Conservation (phyloP, 2,888 invertebrate genomes). For the Callyntrura sp. region DNA sequence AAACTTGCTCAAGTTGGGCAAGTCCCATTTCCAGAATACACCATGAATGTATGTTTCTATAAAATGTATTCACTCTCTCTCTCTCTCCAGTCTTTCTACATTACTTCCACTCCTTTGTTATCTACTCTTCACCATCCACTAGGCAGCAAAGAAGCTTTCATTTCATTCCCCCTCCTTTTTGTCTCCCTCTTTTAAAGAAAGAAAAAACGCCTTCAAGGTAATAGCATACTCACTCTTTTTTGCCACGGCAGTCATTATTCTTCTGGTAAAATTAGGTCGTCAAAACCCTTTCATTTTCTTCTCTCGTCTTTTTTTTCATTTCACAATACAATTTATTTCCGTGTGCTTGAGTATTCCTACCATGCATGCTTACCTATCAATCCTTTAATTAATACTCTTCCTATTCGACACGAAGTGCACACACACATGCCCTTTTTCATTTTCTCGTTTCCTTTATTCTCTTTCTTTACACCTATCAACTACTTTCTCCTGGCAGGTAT, state of each 20-base stretch:
- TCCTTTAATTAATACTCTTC: slow-evolving; percentile 3
- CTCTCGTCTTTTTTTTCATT: background rate
- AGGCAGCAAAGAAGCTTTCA: slow-evolving; percentile 31
- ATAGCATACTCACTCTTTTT: background rate
- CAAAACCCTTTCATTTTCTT: slow-evolving; percentile 47
- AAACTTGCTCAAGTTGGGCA: too few relatives aligned
- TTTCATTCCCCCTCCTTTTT: background rate
- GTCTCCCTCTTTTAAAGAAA: too few relatives aligned
- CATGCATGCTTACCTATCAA: background rate
- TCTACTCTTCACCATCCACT: slow-evolving; percentile 22
- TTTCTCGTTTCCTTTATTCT: background rate
- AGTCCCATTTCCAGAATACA: too few relatives aligned
- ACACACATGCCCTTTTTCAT: background rate
- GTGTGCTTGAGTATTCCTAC: background rate
- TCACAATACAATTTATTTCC: slow-evolving; percentile 49
- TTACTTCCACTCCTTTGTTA: slow-evolving; percentile 15
- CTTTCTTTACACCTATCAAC: too few relatives aligned
- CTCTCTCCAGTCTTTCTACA: too few relatives aligned
- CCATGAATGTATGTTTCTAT: too few relatives aligned
- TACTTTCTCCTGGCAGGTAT: too few relatives aligned
- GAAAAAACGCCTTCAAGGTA: slow-evolving; percentile 17
- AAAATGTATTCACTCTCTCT: too few relatives aligned
- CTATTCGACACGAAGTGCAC: background rate
- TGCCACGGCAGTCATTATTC: slow-evolving; percentile 33
- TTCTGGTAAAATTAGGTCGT: slow-evolving; percentile 59